Base-by-base conservation (phyloP, 2,113 vertebrate genomes). In the Zootoca vivipara region DNA sequence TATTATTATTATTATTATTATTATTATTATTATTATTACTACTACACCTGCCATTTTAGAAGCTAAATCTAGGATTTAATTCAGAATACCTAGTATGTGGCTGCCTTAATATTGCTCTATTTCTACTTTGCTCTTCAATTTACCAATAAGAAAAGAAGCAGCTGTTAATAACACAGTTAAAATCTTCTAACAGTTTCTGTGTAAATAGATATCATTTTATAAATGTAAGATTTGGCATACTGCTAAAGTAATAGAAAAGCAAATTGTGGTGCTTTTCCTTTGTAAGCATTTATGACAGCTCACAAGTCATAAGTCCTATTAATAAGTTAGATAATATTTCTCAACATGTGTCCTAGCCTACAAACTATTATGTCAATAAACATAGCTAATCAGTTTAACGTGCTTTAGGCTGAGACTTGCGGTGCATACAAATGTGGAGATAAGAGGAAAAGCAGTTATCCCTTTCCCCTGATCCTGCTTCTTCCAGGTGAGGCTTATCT, bases 291-390 rank as follows among this genome's bases (percentile, higher is more conserved):
- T 89, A 24, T 93, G 90, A 89, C 86, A 94, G 83, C 89, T 87
- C 80, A 89, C 83, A 96, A 92, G 89, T 82, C 93, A 85, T 93
- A 95, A 95, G 94, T 96, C 86, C 82, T 93, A 94, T 95, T 96
- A 95, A 92, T 95, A 95, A 96, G 86, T 95, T 82, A 92, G 90
- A 94, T 83, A 94, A 94, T 89, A 69, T 93, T 93, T 91, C 91
- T 93, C 93, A 94, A 93, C 87, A 89, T 95, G 93, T 62, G 1
- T 96, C 85, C 83, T 90, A 78, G 92, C 92, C 87, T 92, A 90
- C 92, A 95, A 80, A 92, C 91, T 94, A 92, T 95, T 95, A 93
- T 94, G 92, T 94, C 92, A 95, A 94, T 96, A 97, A 96, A 94
- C 82, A 95, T 28, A 92, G 42, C 56, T 95, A 95, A 96, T 95